Evolutionary conservation across 2,113 vertebrate species (phyloP).

Genomic region (Rutilus rutilus): DNA sequence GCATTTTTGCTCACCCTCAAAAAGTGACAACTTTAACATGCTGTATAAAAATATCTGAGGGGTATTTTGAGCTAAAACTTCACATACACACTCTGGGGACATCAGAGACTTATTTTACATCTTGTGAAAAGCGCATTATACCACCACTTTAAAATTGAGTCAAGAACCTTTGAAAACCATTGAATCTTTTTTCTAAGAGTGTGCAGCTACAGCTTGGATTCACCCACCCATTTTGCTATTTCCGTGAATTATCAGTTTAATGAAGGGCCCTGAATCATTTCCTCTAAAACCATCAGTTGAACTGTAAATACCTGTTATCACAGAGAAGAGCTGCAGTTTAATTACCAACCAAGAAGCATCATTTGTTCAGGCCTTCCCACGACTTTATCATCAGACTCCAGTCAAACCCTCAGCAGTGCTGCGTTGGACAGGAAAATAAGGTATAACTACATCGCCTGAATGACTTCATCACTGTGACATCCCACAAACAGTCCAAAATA

Average conservation of each 20-base stretch:
- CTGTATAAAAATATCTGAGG: no score
- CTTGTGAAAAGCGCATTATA: no score
- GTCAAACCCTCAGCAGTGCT: not conserved
- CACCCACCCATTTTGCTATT: slow-evolving; percentile 15
- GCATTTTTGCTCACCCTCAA: no score
- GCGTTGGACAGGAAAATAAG: not conserved
- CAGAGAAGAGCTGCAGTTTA: slow-evolving; percentile 28
- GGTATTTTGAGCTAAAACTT: no score
- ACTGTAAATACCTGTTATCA: slow-evolving; percentile 9
- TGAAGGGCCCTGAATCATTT: not conserved
- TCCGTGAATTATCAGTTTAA: not conserved
- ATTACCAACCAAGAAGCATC: not conserved
- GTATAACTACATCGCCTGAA: not conserved
- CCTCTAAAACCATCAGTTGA: not conserved
- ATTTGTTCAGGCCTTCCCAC: not conserved
- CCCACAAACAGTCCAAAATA: slow-evolving; percentile 14
- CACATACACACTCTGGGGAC: no score
- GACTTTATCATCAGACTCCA: not conserved
- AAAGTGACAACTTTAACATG: no score
- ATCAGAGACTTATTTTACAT: no score
- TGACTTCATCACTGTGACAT: not conserved
- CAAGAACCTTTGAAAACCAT: no score
- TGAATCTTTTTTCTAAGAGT: no score
- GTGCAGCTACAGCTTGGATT: not conserved
- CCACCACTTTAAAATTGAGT: no score